Percentiles rank a stretch among this genome's conserved stretches.
Evolutionary conservation across 2,797 vertebrate genomes (phyloP).

Genomic region (Myotis vivesi): DNA sequence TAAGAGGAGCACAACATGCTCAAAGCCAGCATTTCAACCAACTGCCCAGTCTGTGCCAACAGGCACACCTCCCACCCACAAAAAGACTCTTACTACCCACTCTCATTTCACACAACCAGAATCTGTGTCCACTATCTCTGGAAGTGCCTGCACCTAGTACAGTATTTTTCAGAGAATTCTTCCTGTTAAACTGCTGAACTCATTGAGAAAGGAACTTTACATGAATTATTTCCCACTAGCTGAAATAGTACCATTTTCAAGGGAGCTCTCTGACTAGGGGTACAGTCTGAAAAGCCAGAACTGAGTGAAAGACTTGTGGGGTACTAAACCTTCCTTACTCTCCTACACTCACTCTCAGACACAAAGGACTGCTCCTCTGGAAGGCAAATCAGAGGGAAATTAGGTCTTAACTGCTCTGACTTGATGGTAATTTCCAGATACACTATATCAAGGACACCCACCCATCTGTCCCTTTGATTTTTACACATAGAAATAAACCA

Average conservation of each 20-base stretch:
- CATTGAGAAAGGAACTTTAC: background rate
- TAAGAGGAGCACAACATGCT: background rate
- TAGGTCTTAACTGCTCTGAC: background rate
- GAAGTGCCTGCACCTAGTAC: background rate
- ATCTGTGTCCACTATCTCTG: background rate
- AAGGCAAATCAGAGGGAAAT: conserved; percentile 31
- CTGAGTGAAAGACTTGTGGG: background rate
- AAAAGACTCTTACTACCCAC: background rate
- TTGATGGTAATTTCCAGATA: conserved; percentile 26
- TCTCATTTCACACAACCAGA: background rate
- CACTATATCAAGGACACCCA: background rate
- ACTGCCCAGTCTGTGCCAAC: background rate
- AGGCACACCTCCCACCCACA: background rate
- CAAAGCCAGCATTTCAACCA: background rate
- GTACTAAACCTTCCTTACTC: background rate
- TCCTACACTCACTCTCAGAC: background rate
- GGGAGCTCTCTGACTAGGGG: background rate
- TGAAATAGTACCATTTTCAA: background rate
- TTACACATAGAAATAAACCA: background rate
- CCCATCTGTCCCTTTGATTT: background rate
- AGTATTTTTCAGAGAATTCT: background rate
- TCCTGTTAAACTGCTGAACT: conserved; percentile 2
- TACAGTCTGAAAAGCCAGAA: background rate
- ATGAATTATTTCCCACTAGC: background rate
- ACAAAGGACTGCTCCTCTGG: background rate